Conservation (phyloP, 2,797 vertebrate genomes). For the Stomatorhinus walkeri region DNA sequence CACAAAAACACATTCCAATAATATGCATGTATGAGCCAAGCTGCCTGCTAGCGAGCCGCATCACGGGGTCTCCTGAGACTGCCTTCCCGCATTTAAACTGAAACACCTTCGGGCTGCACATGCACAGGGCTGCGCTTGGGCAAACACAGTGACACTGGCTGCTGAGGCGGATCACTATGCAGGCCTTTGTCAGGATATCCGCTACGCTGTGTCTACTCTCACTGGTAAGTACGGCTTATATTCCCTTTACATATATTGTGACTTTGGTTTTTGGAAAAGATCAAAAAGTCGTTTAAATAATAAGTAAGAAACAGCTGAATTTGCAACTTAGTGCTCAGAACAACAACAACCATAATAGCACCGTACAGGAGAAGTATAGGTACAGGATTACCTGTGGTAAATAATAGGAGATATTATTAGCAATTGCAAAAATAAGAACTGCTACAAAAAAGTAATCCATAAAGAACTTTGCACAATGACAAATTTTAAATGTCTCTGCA, state of each 20-base stretch:
- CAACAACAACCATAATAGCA: background rate
- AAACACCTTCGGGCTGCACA: constrained; percentile 25
- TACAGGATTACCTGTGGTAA: background rate
- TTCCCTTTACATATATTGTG: background rate
- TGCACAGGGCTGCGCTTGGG: background rate
- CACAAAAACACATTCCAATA: background rate
- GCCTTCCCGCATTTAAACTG: constrained; percentile 9
- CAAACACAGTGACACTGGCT: background rate
- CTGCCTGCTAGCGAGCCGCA: background rate
- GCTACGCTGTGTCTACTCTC: constrained; percentile 25
- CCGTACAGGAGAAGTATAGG: background rate
- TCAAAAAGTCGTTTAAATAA: background rate
- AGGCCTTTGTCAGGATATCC: constrained; percentile 30
- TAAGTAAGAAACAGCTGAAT: background rate
- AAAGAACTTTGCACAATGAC: background rate
- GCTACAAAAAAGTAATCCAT: background rate
- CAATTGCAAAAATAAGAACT: background rate
- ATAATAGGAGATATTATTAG: background rate
- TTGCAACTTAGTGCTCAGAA: background rate
- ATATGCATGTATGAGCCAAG: background rate
- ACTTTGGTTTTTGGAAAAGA: background rate
- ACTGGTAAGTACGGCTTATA: constrained; percentile 42
- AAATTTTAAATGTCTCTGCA: background rate
- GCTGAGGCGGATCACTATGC: background rate
- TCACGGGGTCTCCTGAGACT: background rate